These are phyloP conservation scores for Taenioides sp. DNA, from an alignment of 2,797 vertebrate species.

Conservation along the genomic window DNA sequence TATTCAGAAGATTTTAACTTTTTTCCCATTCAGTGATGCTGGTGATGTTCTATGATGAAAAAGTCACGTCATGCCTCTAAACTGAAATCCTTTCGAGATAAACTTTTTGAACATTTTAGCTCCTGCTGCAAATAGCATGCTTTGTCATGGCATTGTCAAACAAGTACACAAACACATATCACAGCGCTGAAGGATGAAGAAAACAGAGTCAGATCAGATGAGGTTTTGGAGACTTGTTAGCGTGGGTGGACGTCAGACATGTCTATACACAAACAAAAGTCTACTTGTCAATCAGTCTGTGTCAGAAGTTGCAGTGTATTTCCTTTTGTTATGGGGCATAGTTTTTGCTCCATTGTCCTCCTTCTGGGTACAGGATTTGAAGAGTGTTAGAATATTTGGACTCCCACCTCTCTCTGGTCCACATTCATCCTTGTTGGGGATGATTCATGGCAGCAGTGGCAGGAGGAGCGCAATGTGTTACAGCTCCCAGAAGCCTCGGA, in stretches of 20 bases:
- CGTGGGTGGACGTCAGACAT: slow-evolving; percentile 24
- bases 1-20: no score
- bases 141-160: slow-evolving; percentile 48
- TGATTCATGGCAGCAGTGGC: slow-evolving; percentile 65
- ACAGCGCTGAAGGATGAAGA: slow-evolving; percentile 36
- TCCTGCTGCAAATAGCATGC: not conserved
- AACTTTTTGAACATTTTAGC: not conserved
- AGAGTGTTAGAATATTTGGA: slow-evolving; percentile 21
- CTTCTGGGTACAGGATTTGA: slow-evolving; percentile 33
- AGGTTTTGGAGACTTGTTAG: slow-evolving; percentile 24
- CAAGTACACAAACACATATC: slow-evolving; percentile 52
- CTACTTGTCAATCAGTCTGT: slow-evolving; percentile 9
- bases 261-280: slow-evolving; percentile 9
- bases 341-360: slow-evolving; percentile 16
- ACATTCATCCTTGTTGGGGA: slow-evolving; percentile 51
- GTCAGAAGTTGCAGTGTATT: slow-evolving; percentile 11
- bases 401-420: slow-evolving; percentile 46
- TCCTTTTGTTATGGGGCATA: slow-evolving; percentile 17
- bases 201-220: slow-evolving; percentile 22
- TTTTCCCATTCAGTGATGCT: no score
- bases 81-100: no score
- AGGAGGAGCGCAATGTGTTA: slow-evolving; percentile 50
- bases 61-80: no score
- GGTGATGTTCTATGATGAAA: no score
- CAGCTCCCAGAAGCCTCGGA: slow-evolving; percentile 57